phyloP scores from a whole-genome alignment of 2,113 vertebrate species.

The Oenanthe melanoleuca region DNA sequence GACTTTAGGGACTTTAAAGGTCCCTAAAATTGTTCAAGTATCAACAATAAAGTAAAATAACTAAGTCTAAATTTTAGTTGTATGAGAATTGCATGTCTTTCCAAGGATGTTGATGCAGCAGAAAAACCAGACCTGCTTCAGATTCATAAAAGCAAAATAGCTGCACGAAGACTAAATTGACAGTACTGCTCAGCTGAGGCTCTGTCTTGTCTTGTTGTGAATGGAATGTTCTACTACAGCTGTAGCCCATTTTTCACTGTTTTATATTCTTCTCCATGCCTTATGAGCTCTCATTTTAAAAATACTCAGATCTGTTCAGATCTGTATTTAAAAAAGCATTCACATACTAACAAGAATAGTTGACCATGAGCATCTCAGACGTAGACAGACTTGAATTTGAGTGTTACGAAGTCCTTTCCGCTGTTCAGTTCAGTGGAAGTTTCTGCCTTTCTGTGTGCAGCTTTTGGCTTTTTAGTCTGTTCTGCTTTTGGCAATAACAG shows the following conservation, averaged over 20 bases:
- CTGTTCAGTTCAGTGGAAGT: neutral
- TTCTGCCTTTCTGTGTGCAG: slow-evolving; percentile 30
- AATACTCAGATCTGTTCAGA: neutral
- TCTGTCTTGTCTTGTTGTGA: neutral
- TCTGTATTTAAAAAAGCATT: neutral
- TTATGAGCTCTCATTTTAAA: slow-evolving; percentile 24
- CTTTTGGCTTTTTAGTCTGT: slow-evolving; percentile 39
- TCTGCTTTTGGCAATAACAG: slow-evolving; percentile 15
- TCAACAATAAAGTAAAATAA: neutral
- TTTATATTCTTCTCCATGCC: slow-evolving; percentile 7
- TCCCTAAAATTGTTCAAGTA: neutral
- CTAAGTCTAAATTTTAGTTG: neutral
- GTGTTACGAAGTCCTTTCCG: neutral
- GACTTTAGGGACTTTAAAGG: neutral
- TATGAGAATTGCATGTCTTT: neutral
- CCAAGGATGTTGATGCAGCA: neutral
- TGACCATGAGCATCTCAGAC: neutral
- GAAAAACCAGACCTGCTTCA: neutral
- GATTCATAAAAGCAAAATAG: neutral
- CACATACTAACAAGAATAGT: neutral
- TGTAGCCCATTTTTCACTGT: neutral
- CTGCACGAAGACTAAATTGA: neutral
- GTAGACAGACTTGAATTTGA: neutral
- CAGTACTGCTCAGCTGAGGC: neutral
- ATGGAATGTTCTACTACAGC: neutral